Evolutionary conservation across 2,113 vertebrate genomes (phyloP).

Genomic region (Scophthalmus maximus): DNA sequence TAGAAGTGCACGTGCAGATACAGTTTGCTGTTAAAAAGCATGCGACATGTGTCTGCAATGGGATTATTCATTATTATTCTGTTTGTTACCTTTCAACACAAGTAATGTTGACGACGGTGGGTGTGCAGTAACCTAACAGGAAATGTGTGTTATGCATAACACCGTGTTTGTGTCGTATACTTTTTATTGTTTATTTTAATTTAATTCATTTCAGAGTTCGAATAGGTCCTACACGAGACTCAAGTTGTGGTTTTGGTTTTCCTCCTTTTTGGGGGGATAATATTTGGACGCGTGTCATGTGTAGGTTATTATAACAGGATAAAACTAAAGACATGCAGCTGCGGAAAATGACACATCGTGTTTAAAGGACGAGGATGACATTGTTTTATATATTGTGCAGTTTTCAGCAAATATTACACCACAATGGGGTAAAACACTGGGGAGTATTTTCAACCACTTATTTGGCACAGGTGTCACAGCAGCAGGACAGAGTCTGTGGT

Average conservation of each 20-base stretch:
- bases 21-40: not conserved
- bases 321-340: not conserved
- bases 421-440: not conserved
- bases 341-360: not conserved
- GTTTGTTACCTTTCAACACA: not conserved
- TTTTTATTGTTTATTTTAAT: too few relatives aligned
- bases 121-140: not conserved
- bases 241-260: not conserved
- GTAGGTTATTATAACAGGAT: not conserved
- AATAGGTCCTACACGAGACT: not conserved
- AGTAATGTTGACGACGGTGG: too few relatives aligned
- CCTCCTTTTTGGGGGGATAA: not conserved
- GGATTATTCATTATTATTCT: not conserved
- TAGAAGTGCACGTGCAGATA: not conserved
- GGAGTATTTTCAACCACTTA: constrained; percentile 5
- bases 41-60: not conserved
- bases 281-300: not conserved
- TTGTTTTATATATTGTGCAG: not conserved
- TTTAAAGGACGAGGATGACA: too few relatives aligned
- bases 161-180: not conserved
- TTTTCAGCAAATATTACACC: not conserved
- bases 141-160: not conserved
- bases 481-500: too few relatives aligned
- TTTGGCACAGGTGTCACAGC: not conserved
- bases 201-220: too few relatives aligned